Conservation (phyloP, 2,113 vertebrate species). For the Gopherus evgoodei region DNA sequence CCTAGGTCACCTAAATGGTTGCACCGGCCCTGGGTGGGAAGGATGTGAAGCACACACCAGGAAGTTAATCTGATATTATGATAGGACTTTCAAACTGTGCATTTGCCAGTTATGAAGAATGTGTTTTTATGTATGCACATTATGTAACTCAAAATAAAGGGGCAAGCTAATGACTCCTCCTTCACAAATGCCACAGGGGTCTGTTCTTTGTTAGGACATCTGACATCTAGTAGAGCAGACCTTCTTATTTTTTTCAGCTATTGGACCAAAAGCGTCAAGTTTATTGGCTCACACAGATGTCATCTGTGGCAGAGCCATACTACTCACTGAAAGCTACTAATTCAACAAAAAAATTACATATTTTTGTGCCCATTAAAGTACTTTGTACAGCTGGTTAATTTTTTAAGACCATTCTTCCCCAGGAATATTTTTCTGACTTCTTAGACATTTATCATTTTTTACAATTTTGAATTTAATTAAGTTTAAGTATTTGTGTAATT, state of each 20-base stretch:
- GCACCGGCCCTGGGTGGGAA: background rate
- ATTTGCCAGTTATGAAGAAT: background rate
- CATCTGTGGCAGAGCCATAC: constrained; percentile 34
- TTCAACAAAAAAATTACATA: background rate
- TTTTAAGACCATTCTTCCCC: background rate
- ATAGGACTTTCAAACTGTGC: background rate
- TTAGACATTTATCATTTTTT: background rate
- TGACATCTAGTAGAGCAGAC: background rate
- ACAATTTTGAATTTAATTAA: too few relatives aligned
- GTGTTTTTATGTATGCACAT: background rate
- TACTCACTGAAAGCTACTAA: constrained; percentile 52
- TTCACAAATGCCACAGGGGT: background rate
- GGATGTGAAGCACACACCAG: fast-evolving
- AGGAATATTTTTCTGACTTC: background rate
- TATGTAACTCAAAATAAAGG: background rate
- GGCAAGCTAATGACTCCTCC: background rate
- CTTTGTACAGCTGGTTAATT: constrained; percentile 4
- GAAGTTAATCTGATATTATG: background rate
- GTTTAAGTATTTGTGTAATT: background rate
- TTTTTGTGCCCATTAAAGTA: constrained; percentile 55
- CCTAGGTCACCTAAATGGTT: too few relatives aligned
- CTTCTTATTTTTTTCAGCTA: background rate
- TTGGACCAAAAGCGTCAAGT: background rate
- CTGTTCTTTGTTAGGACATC: background rate
- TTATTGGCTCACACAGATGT: background rate